phyloP scores from a whole-genome alignment of 2,888 invertebrate genomes.

The Cerastis leucographa region DNA sequence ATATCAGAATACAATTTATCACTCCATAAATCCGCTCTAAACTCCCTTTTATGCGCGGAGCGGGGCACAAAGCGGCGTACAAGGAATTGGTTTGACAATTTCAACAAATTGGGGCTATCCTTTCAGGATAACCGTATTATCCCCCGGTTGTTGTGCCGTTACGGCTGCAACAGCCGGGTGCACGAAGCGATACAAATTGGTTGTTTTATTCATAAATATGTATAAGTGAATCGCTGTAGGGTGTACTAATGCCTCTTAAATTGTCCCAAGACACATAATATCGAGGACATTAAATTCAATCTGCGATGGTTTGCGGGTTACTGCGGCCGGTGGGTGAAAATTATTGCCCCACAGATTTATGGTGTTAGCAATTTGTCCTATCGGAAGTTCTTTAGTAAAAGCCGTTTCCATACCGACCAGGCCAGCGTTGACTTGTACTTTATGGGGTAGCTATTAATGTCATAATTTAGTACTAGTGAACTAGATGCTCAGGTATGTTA shows the following conservation, averaged over 20 bases:
- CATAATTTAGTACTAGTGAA: slow-evolving; percentile 9
- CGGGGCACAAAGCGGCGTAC: slow-evolving; percentile 64
- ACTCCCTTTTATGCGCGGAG: slow-evolving; percentile 68
- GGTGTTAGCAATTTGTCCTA: slow-evolving; percentile 79
- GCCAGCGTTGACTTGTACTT: slow-evolving; percentile 36
- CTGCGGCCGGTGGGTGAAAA: slow-evolving; percentile 76
- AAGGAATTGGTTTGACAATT: slow-evolving; percentile 75
- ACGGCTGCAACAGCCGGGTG: slow-evolving; percentile 72
- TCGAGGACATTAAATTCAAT: slow-evolving; percentile 83
- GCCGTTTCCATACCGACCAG: slow-evolving; percentile 28
- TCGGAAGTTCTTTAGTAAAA: slow-evolving; percentile 76
- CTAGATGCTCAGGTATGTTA: slow-evolving; percentile 7
- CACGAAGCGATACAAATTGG: slow-evolving; percentile 69
- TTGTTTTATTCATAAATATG: slow-evolving; percentile 86
- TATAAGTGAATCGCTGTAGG: slow-evolving; percentile 81
- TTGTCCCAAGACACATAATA: slow-evolving; percentile 81
- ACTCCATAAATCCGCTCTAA: slow-evolving; percentile 67
- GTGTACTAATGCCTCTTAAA: slow-evolving; percentile 83
- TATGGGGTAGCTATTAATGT: slow-evolving; percentile 33
- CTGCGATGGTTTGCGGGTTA: slow-evolving; percentile 75
- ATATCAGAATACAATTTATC: slow-evolving; percentile 66
- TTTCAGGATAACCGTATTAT: slow-evolving; percentile 77
- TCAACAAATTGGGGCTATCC: slow-evolving; percentile 78
- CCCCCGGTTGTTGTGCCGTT: slow-evolving; percentile 74
- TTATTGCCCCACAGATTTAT: slow-evolving; percentile 81